Evolutionary conservation across 2,797 vertebrate species (phyloP).

Genomic region (Allobates femoralis): DNA sequence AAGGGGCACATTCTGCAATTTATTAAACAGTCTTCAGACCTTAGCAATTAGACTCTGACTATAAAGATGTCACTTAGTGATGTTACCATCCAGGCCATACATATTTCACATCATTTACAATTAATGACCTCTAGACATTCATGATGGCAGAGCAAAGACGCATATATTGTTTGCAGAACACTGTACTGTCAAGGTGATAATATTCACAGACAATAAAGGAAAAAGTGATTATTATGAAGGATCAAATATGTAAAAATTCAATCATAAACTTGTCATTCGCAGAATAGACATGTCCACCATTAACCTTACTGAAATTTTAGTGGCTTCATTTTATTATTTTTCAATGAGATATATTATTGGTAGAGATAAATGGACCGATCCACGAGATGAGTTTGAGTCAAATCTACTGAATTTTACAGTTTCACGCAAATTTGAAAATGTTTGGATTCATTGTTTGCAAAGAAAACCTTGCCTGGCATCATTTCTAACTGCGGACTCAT

Average conservation of each 20-base stretch:
- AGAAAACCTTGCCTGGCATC: no score
- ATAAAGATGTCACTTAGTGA: slow-evolving; percentile 3
- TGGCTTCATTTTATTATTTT: no score
- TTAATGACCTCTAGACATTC: neutral
- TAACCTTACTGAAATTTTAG: no score
- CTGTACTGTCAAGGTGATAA: neutral
- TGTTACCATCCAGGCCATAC: neutral
- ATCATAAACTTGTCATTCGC: no score
- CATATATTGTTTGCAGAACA: neutral
- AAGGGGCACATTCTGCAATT: neutral
- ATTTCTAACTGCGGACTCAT: no score
- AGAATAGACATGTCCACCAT: no score
- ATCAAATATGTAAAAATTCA: neutral
- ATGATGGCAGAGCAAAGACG: neutral
- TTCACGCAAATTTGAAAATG: no score
- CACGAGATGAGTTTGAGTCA: no score
- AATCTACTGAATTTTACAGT: no score
- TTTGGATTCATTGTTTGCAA: no score
- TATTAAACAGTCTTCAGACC: neutral
- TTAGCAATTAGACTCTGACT: neutral
- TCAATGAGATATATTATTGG: no score
- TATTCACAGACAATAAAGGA: neutral
- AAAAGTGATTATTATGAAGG: neutral
- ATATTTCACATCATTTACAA: neutral
- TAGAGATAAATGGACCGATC: no score